Percentiles rank a stretch among this genome's conserved stretches.
Conservation (phyloP, 2,797 vertebrate genomes). For the Benthosema pterotum region DNA sequence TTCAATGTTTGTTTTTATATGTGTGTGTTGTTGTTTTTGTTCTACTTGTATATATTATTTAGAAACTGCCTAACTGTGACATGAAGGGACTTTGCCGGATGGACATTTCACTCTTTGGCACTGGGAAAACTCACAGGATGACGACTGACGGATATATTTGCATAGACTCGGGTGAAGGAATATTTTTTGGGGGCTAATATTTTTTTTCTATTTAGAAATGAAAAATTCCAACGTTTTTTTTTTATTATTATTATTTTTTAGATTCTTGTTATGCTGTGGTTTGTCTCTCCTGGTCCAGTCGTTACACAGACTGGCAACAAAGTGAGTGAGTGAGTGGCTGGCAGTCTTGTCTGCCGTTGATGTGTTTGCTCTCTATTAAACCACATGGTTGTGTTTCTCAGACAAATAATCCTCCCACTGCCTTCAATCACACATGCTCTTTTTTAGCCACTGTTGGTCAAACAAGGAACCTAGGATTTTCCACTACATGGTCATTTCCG, state of each 20-base stretch:
- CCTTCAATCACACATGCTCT: not conserved
- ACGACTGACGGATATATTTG: conserved; percentile 42
- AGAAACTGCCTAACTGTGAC: conserved; percentile 33
- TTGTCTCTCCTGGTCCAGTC: no score
- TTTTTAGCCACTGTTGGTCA: conserved; percentile 13
- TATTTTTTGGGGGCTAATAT: conserved; percentile 20
- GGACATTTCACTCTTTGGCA: conserved; percentile 15
- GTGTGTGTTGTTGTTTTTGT: conserved; percentile 5
- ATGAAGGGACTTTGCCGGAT: conserved; percentile 21
- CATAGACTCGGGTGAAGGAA: conserved; percentile 55
- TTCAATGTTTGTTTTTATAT: not conserved
- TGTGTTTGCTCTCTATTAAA: conserved; percentile 18
- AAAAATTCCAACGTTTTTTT: conserved; percentile 35
- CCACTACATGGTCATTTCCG: conserved; percentile 15
- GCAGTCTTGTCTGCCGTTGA: conserved; percentile 3
- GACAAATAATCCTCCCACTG: conserved; percentile 26
- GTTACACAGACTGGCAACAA: no score
- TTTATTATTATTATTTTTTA: no score
- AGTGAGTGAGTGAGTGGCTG: not conserved
- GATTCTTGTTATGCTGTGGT: no score
- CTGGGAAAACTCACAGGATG: conserved; percentile 20
- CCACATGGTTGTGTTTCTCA: conserved; percentile 13
- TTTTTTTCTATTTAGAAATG: conserved; percentile 50
- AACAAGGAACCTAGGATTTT: conserved; percentile 19
- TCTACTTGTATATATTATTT: conserved; percentile 38